Base-by-base conservation (phyloP, 2,888 invertebrate species). In the Habroteleia sp. region DNA sequence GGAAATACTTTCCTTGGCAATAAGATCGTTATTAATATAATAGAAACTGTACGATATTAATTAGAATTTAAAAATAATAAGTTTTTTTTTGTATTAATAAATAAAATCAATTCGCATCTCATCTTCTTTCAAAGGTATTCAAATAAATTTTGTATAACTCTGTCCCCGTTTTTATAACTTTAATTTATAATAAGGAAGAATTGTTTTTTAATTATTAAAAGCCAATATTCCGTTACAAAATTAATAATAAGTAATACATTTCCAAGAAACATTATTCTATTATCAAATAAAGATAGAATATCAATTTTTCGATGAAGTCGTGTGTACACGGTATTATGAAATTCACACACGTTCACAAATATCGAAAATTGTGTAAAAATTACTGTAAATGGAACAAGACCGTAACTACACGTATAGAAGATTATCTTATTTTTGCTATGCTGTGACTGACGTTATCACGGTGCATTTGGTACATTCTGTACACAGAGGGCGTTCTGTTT, bases 391-490 rank as follows among this genome's bases (percentile, higher is more conserved):
- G 33, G 42, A 41, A 31, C 27, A 39, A 33, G 33, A 44, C 5
- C 23, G 33, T 58, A 31, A 33, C 25, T 25, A 58, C 20, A 14
- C 42, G 58, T 33, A 44, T 13, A 48, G 31, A 62, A 78, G 79
- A 81, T 81, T 80, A 79, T 75, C 79, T 69, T 73, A 69, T 77
- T 79, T 79, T 50, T 76, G 66, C 75, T 78, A 29, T 29, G 14
- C 82, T 82, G 82, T 82, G 81, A 83, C 79, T 83, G 83, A 83
- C 83, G 81, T 82, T 82, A 83, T 82, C 81, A 79, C 79, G 79
- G 76, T 77, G 79, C 77, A 80, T 81, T 81, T 80, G 77, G 78
- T 77, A 75, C 79, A 80, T 77, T 76, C 73, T 68, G 75, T 78
- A 73, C 73, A 76, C 77, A 78, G 77, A 77, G 71, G 72, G 78